Evolutionary conservation across 2,888 invertebrate genomes (phyloP).

Genomic region (Mermis nigrescens): DNA sequence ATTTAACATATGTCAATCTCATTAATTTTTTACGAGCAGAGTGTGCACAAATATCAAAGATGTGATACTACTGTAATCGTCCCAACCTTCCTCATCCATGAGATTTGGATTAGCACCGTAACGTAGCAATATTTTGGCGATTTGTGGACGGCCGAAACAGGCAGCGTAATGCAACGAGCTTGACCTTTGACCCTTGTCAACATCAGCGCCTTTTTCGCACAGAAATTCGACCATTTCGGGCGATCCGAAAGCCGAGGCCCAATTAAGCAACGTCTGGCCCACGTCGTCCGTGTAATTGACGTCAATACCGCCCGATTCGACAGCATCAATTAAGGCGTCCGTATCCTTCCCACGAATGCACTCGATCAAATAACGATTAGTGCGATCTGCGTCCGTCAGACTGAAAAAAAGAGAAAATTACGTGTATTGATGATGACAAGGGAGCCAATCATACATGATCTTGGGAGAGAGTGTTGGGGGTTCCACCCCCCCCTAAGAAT

Average conservation of each 20-base stretch:
- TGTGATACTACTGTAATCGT: too few relatives aligned
- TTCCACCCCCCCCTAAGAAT: too few relatives aligned
- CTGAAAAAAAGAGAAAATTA: too few relatives aligned
- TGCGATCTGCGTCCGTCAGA: conserved; percentile 46
- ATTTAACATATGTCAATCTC: too few relatives aligned
- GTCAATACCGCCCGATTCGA: conserved; percentile 77
- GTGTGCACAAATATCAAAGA: too few relatives aligned
- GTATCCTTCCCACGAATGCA: conserved; percentile 94
- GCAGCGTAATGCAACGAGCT: conserved; percentile 96
- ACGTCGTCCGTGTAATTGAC: conserved; percentile 99
- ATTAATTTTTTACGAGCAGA: too few relatives aligned
- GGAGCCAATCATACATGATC: too few relatives aligned
- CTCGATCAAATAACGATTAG: conserved; percentile 86
- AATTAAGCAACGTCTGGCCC: conserved; percentile 86
- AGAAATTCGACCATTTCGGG: conserved; percentile 74
- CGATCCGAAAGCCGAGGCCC: conserved; percentile 97
- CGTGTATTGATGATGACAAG: too few relatives aligned
- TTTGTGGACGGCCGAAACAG: conserved; percentile 70
- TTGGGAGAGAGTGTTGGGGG: too few relatives aligned
- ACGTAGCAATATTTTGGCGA: conserved; percentile 46
- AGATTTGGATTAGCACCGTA: conserved; percentile 94
- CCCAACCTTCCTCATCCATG: conserved; percentile 88
- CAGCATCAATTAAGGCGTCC: conserved; percentile 82
- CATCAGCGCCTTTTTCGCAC: conserved; percentile 89
- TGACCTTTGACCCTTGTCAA: conserved; percentile 87